Conservation (phyloP, 2,113 vertebrate species). For the Perca fluviatilis region DNA sequence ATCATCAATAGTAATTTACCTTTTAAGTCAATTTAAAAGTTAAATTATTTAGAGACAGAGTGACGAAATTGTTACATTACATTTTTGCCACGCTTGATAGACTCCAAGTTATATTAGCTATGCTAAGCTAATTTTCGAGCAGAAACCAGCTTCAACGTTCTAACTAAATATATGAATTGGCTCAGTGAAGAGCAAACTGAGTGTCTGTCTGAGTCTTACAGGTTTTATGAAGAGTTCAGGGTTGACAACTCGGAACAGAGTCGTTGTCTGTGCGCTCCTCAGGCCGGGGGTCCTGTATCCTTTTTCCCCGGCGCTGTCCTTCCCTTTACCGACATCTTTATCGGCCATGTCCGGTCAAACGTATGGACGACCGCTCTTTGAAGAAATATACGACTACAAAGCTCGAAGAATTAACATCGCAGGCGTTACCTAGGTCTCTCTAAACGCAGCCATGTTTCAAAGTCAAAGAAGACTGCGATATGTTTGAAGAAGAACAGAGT, state of each 20-base stretch:
- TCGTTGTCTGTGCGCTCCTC: slow-evolving; percentile 87
- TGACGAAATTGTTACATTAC: too few relatives aligned
- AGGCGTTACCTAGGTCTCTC: not conserved
- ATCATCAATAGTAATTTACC: too few relatives aligned
- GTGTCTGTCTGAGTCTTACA: slow-evolving; percentile 80
- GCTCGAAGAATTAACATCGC: accelerated
- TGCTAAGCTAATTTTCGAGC: not conserved
- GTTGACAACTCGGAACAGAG: slow-evolving; percentile 93
- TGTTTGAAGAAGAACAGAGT: not conserved
- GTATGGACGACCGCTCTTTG: accelerated
- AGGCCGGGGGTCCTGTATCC: slow-evolving; percentile 86
- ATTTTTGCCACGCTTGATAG: too few relatives aligned
- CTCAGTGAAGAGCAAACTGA: not conserved
- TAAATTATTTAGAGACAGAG: not conserved
- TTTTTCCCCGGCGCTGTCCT: slow-evolving; percentile 77
- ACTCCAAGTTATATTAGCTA: not conserved
- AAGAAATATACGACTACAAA: accelerated
- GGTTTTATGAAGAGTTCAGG: slow-evolving; percentile 98
- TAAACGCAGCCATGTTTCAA: slow-evolving; percentile 14
- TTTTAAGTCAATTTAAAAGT: not conserved
- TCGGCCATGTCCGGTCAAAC: slow-evolving; percentile 83
- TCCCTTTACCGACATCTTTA: slow-evolving; percentile 71
- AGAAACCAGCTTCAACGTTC: not conserved
- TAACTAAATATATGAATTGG: too few relatives aligned
- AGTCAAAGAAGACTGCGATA: slow-evolving; percentile 2